Base-by-base conservation (phyloP, 2,113 vertebrate genomes). In the Cygnus buccinator region DNA sequence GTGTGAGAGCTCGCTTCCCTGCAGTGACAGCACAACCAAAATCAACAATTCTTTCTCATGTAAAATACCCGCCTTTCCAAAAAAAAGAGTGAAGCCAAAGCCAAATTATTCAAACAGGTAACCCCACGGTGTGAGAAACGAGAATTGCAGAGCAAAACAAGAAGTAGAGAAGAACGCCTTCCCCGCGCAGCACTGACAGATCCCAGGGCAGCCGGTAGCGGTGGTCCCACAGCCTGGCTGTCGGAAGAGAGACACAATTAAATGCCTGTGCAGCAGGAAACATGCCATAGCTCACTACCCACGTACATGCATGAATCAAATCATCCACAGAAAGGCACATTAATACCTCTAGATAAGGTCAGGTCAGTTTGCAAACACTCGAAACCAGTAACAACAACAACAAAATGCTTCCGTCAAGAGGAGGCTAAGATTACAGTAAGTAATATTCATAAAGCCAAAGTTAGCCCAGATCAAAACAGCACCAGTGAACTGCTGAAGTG, bases 251-350 rank as follows among this genome's bases (percentile, higher is more conserved):
- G 12, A 14, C 0, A 0, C 33, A 19, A 20, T 18, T 14, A 54
- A 77, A 41, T 7, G 50, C 4, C 31, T 37, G 5, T 8, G 29
- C 23, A 12, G 13, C 16, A 65, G 11, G 46, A 65, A 28, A 6
- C 3, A 5, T 44, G 23, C 35, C n/a, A 18, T 4, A 67, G 26
- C 62, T 39, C 14, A 50, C 54, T 9, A 39, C 25, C 66, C 43
- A 31, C 29, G 28, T 31, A 12, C 0, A 1, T 0, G 4, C 41
- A 7, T 11, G 9, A 31, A 5, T 5, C 62, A 75, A 22, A 5
- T 12, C 6, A 76, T 65, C 35, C 61, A 41, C 23, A 26, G 41
- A 87, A 78, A 91, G 20, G 28, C 86, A n/a, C 3, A 21, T 52
- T 46, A 68, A 88, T 71, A 83, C 71, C 48, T 88, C 48, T 75